Conservation (phyloP, 2,113 vertebrate species). For the Bufo gargarizans region DNA sequence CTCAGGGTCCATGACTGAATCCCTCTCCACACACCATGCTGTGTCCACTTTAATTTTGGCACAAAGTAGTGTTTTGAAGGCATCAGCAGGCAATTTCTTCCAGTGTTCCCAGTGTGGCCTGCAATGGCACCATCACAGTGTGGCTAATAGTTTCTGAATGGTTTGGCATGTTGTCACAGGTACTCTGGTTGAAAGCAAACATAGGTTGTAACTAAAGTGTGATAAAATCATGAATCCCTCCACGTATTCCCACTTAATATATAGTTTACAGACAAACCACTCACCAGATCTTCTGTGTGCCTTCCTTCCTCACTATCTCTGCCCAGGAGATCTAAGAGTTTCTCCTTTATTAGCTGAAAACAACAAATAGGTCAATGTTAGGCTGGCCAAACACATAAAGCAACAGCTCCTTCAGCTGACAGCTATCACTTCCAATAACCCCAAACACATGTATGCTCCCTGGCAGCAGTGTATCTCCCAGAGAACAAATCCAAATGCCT, state of each 20-base stretch:
- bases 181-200: constrained; percentile 75
- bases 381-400: too few species aligned
- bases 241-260: background rate
- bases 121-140: constrained; percentile 92
- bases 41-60: constrained; percentile 41
- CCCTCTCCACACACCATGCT: constrained; percentile 34
- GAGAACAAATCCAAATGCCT: too few species aligned
- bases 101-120: constrained; percentile 90
- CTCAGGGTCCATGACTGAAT: background rate
- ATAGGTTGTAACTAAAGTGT: background rate
- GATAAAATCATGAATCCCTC: background rate
- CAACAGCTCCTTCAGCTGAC: too few species aligned
- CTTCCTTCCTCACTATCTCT: constrained; percentile 95
- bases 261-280: constrained; percentile 36
- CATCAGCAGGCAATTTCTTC: constrained; percentile 98
- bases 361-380: background rate
- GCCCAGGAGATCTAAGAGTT: constrained; percentile 88
- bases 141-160: constrained; percentile 96
- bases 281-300: constrained; percentile 93
- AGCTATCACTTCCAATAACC: too few species aligned
- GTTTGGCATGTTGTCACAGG: constrained; percentile 92
- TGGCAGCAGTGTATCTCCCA: too few species aligned
- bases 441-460: too few species aligned
- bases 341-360: constrained; percentile 91
- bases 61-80: constrained; percentile 49